Evolutionary conservation across 2,113 vertebrate species (phyloP).

Genomic region (Petrocephalus zakoni): DNA sequence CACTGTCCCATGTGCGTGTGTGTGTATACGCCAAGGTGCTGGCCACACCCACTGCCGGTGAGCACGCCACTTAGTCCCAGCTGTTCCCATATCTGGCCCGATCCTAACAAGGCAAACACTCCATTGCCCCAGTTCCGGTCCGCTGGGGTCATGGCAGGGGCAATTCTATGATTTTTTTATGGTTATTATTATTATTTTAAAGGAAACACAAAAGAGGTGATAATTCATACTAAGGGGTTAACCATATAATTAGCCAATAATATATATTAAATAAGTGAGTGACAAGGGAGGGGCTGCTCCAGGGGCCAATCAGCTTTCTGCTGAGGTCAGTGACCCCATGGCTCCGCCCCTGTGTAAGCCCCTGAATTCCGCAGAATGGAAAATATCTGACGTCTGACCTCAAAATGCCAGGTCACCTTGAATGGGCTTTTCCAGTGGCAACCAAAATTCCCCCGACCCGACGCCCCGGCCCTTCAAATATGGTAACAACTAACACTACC

Average conservation of each 20-base stretch:
- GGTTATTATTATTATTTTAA: no score
- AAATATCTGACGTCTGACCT: constrained; percentile 29
- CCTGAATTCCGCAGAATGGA: not conserved
- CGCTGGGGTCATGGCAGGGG: not conserved
- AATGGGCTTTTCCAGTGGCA: constrained; percentile 21
- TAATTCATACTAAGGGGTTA: not conserved
- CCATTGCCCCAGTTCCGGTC: not conserved
- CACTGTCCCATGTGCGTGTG: not conserved
- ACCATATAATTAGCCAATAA: not conserved
- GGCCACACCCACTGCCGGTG: not conserved
- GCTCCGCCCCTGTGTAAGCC: not conserved
- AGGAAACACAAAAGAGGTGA: no score
- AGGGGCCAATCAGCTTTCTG: not conserved
- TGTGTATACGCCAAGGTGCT: not conserved
- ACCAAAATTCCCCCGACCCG: not conserved
- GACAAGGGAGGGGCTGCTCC: not conserved
- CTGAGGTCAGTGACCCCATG: not conserved
- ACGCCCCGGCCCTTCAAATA: not conserved
- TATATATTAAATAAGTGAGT: not conserved
- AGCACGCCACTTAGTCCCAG: not conserved
- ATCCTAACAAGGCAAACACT: not conserved
- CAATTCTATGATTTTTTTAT: no score
- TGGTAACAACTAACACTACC: not conserved
- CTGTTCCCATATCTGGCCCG: not conserved
- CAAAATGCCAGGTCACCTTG: constrained; percentile 15